Conservation (phyloP, 2,113 vertebrate species). For the Micronisus gabar region DNA sequence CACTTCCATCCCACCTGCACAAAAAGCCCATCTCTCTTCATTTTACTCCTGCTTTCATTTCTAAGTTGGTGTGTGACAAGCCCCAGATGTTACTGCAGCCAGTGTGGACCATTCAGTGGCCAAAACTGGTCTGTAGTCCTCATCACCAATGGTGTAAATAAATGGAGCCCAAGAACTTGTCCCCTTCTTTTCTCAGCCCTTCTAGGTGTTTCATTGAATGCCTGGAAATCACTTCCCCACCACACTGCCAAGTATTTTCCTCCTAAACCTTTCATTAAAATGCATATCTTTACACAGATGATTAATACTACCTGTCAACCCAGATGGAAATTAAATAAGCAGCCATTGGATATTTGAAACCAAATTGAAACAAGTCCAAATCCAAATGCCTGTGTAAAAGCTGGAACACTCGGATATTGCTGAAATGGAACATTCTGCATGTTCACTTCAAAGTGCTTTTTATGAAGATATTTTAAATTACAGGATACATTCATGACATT, state of each 20-base stretch:
- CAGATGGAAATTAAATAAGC: not conserved
- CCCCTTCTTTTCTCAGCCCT: not conserved
- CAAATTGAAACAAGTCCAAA: not conserved
- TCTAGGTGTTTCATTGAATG: not conserved
- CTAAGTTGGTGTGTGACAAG: not conserved
- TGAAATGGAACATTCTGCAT: not conserved
- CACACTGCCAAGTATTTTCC: not conserved
- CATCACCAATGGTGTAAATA: not conserved
- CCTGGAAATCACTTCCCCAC: not conserved
- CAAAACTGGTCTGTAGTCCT: fast-evolving
- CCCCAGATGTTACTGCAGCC: not conserved
- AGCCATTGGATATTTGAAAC: not conserved
- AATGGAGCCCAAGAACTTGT: not conserved
- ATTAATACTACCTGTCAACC: not conserved
- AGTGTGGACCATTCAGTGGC: not conserved
- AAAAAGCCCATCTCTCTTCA: not conserved
- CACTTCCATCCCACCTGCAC: not conserved
- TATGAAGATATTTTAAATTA: not conserved
- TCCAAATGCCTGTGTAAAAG: not conserved
- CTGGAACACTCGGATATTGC: not conserved
- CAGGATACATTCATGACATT: not conserved
- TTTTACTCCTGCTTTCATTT: not conserved
- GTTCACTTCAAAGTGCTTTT: not conserved
- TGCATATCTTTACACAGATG: not conserved
- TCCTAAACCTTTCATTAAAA: not conserved